Conservation (phyloP, 2,797 vertebrate genomes). For the Ceryle rudis region DNA sequence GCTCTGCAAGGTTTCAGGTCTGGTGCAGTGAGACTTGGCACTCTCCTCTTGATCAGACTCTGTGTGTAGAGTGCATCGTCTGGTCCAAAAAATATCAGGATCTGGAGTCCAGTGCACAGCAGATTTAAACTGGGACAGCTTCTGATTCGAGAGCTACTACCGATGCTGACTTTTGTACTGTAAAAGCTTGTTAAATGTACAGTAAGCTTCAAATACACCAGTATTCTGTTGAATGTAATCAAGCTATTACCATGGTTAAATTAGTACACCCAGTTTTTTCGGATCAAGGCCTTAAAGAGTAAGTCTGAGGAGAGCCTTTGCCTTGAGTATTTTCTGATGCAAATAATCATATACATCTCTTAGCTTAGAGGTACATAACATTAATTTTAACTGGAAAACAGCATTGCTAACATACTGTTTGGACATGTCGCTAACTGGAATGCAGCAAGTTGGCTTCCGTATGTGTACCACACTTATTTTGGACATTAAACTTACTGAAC, state of each 20-base stretch:
- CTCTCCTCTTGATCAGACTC: neutral
- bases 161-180: neutral
- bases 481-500: neutral
- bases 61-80: accelerated
- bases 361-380: neutral
- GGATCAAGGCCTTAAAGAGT: neutral
- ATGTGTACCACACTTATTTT: neutral
- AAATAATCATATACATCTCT: neutral
- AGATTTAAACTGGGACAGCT: neutral
- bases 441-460: neutral
- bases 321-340: neutral
- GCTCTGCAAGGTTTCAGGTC: neutral
- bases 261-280: slow-evolving; percentile 31
- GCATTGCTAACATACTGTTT: neutral
- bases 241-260: slow-evolving; percentile 32
- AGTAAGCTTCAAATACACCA: neutral
- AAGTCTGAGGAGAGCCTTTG: slow-evolving; percentile 29
- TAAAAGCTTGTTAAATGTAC: slow-evolving; percentile 30
- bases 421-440: neutral
- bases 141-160: neutral
- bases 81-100: neutral
- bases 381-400: neutral
- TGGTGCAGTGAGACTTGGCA: accelerated
- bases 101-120: neutral
- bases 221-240: slow-evolving; percentile 36